phyloP scores from a whole-genome alignment of 2,888 invertebrate species.

The Notodonta ziczac region DNA sequence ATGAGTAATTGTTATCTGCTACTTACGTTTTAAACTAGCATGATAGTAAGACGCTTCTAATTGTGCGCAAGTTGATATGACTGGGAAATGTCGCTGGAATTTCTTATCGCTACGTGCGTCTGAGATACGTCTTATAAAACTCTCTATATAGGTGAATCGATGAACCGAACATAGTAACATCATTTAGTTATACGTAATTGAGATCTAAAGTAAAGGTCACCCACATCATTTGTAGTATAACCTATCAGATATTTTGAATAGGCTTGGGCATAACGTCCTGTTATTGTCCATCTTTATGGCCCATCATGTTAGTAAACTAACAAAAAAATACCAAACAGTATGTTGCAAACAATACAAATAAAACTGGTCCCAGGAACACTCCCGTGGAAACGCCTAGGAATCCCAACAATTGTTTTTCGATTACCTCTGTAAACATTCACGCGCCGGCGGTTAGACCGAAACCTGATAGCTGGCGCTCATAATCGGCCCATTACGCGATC shows the following conservation, averaged over 20 bases:
- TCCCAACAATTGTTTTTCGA: constrained; percentile 27
- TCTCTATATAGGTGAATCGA: constrained; percentile 12
- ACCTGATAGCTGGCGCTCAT: constrained; percentile 33
- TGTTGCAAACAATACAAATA: constrained; percentile 12
- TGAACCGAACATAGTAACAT: neutral
- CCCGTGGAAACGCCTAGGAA: constrained; percentile 28
- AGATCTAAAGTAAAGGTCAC: too few relatives aligned
- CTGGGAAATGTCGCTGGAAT: neutral
- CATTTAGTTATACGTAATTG: too few relatives aligned
- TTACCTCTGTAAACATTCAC: constrained; percentile 36
- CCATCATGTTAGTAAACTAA: too few relatives aligned
- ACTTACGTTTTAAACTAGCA: neutral
- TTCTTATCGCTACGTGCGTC: constrained; percentile 7
- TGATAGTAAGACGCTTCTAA: neutral
- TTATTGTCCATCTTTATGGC: too few relatives aligned
- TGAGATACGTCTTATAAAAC: constrained; percentile 8
- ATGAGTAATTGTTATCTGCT: neutral
- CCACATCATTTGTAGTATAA: too few relatives aligned
- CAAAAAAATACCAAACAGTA: too few relatives aligned
- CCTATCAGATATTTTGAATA: too few relatives aligned
- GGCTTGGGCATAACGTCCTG: too few relatives aligned
- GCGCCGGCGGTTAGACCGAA: constrained; percentile 40
- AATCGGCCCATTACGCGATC: constrained; percentile 35
- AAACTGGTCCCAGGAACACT: constrained; percentile 24
- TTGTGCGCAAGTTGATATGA: neutral